Evolutionary conservation across 2,113 vertebrate genomes (phyloP).

Genomic region (Nesogale talazaci): DNA sequence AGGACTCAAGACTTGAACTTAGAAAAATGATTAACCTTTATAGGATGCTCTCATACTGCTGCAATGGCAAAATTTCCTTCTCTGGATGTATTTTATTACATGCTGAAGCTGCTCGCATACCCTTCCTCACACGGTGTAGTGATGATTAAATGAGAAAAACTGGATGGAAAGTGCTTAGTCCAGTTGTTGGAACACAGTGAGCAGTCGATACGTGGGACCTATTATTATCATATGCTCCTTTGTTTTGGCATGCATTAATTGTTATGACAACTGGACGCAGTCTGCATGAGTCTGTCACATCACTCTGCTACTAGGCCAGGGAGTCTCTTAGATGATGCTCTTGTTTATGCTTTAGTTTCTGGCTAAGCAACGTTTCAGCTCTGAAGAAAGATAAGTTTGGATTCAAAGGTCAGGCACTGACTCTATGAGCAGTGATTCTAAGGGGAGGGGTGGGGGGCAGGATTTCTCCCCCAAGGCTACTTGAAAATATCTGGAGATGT

Average conservation of each 20-base stretch:
- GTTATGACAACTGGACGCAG: not conserved
- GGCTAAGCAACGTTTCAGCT: not conserved
- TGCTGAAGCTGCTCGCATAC: slow-evolving; percentile 1
- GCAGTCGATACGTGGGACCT: not conserved
- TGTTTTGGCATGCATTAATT: slow-evolving; percentile 24
- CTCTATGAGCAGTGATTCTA: not conserved
- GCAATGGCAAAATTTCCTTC: not conserved
- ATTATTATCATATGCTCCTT: not conserved
- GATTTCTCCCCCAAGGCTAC: not conserved
- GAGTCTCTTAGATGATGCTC: slow-evolving; percentile 30
- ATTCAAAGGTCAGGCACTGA: not conserved
- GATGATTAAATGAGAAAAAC: not conserved
- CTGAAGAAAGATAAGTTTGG: not conserved
- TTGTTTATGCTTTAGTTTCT: not conserved
- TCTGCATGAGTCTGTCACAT: not conserved
- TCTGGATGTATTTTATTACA: not conserved
- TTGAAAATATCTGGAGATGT: not conserved
- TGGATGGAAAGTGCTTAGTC: not conserved
- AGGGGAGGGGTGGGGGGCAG: not conserved
- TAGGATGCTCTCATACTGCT: not conserved
- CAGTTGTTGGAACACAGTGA: not conserved
- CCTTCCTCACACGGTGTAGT: not conserved
- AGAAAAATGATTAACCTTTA: slow-evolving; percentile 18
- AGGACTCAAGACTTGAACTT: slow-evolving; percentile 36
- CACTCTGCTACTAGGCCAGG: not conserved